These are phyloP conservation scores for Neuroterus valhalla DNA, from an alignment of 1,140 invertebrate species.

Conservation along the genomic window DNA sequence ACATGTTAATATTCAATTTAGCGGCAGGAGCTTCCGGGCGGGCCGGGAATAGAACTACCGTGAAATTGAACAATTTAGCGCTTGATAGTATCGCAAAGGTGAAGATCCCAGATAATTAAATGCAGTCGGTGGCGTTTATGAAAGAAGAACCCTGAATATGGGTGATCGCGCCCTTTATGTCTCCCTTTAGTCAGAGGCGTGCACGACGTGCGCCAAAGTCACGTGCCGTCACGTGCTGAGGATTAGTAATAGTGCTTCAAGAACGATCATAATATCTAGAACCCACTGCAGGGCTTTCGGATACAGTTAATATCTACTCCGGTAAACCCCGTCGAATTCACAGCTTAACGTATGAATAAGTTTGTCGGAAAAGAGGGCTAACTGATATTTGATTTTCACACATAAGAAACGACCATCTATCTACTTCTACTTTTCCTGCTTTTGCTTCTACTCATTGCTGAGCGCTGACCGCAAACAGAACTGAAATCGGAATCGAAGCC, in stretches of 20 bases:
- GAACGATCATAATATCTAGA: constrained; percentile 71
- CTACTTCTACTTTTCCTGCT: too few species aligned
- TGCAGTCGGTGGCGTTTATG: constrained; percentile 40
- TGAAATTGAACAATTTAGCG: constrained; percentile 24
- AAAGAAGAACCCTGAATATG: constrained; percentile 43
- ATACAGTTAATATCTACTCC: constrained; percentile 72
- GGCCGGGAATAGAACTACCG: constrained; percentile 2
- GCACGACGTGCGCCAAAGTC: constrained; percentile 56
- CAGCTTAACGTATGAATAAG: constrained; percentile 63
- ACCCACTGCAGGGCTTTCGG: constrained; percentile 60
- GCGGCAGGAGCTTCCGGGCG: constrained; percentile 5
- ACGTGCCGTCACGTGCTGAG: constrained; percentile 68
- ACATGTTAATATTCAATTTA: constrained; percentile 8
- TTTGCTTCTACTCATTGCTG: constrained; percentile 12
- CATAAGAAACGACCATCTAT: constrained; percentile 62
- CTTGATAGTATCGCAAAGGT: constrained; percentile 15
- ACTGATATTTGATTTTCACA: constrained; percentile 72
- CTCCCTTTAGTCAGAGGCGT: constrained; percentile 48
- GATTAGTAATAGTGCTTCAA: constrained; percentile 73
- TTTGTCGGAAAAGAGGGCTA: constrained; percentile 52
- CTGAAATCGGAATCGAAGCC: background rate
- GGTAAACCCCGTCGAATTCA: constrained; percentile 66
- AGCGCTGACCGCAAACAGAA: constrained; percentile 20
- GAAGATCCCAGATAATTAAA: constrained; percentile 32
- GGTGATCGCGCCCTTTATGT: constrained; percentile 43